Conservation (phyloP, 1,140 invertebrate genomes). For the Calephelis nemesis region DNA sequence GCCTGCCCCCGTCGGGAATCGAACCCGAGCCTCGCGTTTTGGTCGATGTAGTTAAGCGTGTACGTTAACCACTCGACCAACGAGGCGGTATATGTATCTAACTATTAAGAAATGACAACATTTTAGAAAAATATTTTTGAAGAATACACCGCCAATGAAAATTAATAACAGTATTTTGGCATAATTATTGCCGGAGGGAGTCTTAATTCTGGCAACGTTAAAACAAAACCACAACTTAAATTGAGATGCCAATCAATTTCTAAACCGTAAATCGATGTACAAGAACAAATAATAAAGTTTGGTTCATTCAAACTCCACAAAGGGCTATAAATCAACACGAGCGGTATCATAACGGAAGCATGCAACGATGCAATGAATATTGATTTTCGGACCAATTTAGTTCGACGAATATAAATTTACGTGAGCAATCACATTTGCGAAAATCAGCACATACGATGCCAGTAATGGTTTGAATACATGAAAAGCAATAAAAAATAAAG, state of each 20-base stretch:
- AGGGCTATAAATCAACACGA: slow-evolving; percentile 53
- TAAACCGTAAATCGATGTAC: slow-evolving; percentile 13
- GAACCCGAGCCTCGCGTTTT: too few species aligned
- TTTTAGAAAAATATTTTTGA: too few species aligned
- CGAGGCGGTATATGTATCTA: too few species aligned
- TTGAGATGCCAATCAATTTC: slow-evolving; percentile 14
- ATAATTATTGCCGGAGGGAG: background rate
- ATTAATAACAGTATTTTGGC: too few species aligned
- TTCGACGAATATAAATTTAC: slow-evolving; percentile 47
- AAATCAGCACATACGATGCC: slow-evolving; percentile 31
- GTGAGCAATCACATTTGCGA: slow-evolving; percentile 36
- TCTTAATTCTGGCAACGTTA: background rate
- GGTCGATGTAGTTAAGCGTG: too few species aligned
- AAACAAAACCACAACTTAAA: background rate
- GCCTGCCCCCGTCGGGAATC: too few species aligned
- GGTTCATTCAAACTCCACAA: slow-evolving; percentile 31
- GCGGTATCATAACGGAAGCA: slow-evolving; percentile 47
- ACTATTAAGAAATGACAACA: too few species aligned
- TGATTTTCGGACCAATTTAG: slow-evolving; percentile 58
- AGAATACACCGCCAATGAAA: too few species aligned
- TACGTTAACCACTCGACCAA: too few species aligned
- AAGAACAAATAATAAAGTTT: slow-evolving; percentile 24
- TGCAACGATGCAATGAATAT: slow-evolving; percentile 58
- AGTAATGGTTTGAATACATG: slow-evolving; percentile 19
- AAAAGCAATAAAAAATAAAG: slow-evolving; percentile 22